Evolutionary conservation across 1,140 invertebrate species (phyloP).

Genomic region (Plutomurus gul): DNA sequence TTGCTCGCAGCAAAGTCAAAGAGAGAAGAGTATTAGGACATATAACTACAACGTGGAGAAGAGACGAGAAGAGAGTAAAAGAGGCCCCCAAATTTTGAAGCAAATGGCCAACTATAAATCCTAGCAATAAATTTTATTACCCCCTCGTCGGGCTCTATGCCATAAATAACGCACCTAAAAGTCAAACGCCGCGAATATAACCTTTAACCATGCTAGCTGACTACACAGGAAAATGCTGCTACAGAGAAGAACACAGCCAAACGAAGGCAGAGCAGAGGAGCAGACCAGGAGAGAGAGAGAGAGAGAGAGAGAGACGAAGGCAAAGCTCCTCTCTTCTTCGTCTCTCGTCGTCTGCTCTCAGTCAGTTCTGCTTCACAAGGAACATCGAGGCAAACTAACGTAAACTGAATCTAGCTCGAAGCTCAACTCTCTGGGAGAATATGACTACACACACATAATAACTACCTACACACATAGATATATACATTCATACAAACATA

Average conservation of each 20-base stretch:
- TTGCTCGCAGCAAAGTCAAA: conserved; percentile 25
- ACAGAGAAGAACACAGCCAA: conserved; percentile 7
- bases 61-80: conserved; percentile 20
- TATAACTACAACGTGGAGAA: background rate
- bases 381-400: conserved; percentile 13
- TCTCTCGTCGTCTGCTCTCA: background rate
- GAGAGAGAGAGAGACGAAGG: conserved; percentile 9
- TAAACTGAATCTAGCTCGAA: conserved; percentile 1
- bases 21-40: conserved; percentile 17
- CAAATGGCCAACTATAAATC: conserved; percentile 55
- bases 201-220: conserved; percentile 51
- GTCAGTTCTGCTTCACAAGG: background rate
- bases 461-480: background rate
- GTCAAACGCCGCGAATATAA: conserved; percentile 54
- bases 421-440: background rate
- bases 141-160: conserved; percentile 53
- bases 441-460: background rate
- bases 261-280: too few species aligned
- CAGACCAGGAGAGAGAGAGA: conserved; percentile 12
- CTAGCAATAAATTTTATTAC: conserved; percentile 54
- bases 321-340: background rate
- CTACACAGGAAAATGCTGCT: background rate
- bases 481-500: background rate
- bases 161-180: conserved; percentile 55
- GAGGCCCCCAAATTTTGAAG: conserved; percentile 51